Evolutionary conservation across 2,113 vertebrate species (phyloP).

Genomic region (Bungarus multicinctus): DNA sequence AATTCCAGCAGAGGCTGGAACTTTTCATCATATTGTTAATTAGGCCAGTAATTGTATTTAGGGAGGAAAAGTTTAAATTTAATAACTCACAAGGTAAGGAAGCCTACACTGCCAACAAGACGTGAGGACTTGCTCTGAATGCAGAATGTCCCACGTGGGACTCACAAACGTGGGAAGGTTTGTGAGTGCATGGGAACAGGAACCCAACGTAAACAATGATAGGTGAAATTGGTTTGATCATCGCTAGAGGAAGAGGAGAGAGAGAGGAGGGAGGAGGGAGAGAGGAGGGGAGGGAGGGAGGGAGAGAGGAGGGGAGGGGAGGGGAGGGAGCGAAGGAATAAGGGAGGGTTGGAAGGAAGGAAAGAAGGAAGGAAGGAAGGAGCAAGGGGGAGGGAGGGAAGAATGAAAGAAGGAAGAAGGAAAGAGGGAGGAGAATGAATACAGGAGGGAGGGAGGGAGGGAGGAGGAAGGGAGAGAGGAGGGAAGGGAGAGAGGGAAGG

Average conservation of each 20-base stretch:
- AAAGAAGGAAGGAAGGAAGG: no score
- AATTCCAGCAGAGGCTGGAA: background rate
- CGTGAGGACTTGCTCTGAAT: background rate
- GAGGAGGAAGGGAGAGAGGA: no score
- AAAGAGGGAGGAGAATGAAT: no score
- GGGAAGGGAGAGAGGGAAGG: no score
- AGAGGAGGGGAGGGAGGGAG: background rate
- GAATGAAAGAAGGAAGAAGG: no score
- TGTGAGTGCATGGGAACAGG: background rate
- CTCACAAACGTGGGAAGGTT: background rate
- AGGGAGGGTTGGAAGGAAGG: no score
- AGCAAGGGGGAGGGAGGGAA: background rate
- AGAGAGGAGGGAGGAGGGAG: background rate
- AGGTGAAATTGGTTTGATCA: background rate
- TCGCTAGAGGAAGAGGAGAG: background rate
- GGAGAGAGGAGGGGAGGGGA: background rate
- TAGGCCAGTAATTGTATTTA: background rate
- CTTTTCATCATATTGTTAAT: slow-evolving; percentile 30
- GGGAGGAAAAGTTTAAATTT: slow-evolving; percentile 12
- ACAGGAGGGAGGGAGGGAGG: background rate
- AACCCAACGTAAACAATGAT: background rate
- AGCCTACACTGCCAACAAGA: background rate
- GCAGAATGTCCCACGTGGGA: background rate
- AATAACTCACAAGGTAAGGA: background rate
- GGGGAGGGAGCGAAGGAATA: no score